phyloP scores from a whole-genome alignment of 2,113 vertebrate genomes.

The Thalassarche chlororhynchos region DNA sequence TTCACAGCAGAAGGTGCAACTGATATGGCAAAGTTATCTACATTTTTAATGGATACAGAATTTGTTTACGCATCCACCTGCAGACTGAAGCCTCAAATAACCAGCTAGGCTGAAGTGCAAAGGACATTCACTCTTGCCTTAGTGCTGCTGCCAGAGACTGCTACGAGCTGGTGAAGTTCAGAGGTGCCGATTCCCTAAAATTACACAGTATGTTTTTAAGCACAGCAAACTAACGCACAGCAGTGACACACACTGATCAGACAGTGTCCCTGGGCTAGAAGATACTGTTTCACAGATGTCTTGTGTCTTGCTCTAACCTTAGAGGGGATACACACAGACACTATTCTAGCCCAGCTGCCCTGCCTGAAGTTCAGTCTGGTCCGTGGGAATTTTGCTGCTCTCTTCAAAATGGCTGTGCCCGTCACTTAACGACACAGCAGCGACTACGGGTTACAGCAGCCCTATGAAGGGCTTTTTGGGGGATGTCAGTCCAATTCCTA shows the following conservation, averaged over 20 bases:
- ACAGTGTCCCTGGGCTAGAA: neutral
- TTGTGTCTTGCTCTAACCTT: neutral
- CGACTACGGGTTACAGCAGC: neutral
- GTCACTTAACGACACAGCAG: neutral
- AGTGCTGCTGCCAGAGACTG: neutral
- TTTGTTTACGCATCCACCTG: neutral
- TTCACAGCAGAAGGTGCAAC: neutral
- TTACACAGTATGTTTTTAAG: rapidly evolving
- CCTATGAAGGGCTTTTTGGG: neutral
- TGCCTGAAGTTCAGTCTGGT: neutral
- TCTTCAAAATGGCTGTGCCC: no score
- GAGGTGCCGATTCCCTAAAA: neutral
- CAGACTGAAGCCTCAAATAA: neutral
- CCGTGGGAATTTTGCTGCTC: neutral
- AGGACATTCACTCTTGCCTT: neutral
- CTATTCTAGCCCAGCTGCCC: neutral
- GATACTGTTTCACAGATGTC: no score
- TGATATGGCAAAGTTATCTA: rapidly evolving
- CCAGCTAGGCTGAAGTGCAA: neutral
- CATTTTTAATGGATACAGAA: neutral
- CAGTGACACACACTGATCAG: neutral
- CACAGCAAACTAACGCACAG: neutral
- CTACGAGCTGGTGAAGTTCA: neutral
- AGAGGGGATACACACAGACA: no score
- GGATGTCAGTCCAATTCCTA: neutral